These are phyloP conservation scores for Didymodactylos carnosus DNA, from an alignment of 2,888 invertebrate genomes.

Conservation along the genomic window DNA sequence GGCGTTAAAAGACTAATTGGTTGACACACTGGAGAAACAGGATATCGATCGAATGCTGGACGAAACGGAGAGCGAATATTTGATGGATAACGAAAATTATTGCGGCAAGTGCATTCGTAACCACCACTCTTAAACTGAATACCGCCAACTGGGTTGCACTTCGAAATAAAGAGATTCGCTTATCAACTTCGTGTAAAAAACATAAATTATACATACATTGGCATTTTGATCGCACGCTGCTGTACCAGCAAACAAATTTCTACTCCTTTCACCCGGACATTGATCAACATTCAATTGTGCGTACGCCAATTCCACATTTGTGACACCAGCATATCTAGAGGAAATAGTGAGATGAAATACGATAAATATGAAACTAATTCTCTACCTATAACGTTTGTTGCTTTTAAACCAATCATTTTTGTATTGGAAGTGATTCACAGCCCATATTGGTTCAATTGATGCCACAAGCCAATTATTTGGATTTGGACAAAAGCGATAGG, in stretches of 20 bases:
- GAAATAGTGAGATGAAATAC: not conserved
- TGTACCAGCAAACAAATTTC: constrained; percentile 6
- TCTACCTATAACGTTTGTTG: not conserved
- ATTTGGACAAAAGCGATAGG: constrained; percentile 8
- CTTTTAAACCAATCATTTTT: not conserved
- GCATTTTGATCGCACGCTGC: constrained; percentile 1
- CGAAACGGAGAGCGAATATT: constrained; percentile 1
- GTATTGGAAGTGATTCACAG: constrained; percentile 2
- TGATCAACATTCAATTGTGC: constrained; percentile 7
- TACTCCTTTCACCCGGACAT: constrained; percentile 6
- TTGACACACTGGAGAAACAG: not conserved
- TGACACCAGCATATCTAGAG: constrained; percentile 3
- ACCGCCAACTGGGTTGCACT: not conserved
- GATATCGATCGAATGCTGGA: not conserved
- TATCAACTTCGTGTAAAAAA: not conserved
- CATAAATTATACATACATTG: not conserved
- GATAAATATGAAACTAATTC: not conserved
- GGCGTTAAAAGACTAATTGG: not conserved
- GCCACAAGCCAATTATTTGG: constrained; percentile 6
- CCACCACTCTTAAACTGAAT: constrained; percentile 6
- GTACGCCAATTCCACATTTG: constrained; percentile 5
- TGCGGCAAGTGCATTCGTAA: constrained; percentile 7
- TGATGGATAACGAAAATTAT: constrained; percentile 4
- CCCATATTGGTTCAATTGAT: constrained; percentile 9
- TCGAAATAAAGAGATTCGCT: not conserved